Base-by-base conservation (phyloP, 2,113 vertebrate genomes). In the Craseonycteris thonglongyai region DNA sequence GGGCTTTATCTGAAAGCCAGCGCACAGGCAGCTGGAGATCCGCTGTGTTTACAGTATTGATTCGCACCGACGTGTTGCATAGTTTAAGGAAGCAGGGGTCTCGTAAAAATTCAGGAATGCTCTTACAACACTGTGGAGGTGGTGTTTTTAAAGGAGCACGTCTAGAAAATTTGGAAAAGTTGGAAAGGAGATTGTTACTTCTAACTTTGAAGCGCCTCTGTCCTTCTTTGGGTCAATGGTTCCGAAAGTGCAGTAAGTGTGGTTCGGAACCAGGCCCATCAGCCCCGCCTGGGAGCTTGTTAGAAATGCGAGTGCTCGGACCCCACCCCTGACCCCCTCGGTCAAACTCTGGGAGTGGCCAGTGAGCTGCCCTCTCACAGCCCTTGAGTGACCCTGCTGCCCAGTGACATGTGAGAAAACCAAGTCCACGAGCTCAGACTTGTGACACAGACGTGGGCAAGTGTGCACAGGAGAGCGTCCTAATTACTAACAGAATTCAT, bases 101-200 rank as follows among this genome's bases (percentile, higher is more conserved):
- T 75, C 14, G n/a, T 54, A 68, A 69, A 59, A 76, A 51, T 49
- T 63, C 15, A n/a, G 26, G 14, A 81, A 74, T 61, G 30, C 65
- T 79, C 74, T 42, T 24, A 28, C 0, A 35, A 8, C 59, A 15
- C 61, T 65, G 40, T 58, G 19, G 11, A 28, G 2, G 12, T 8
- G 5, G 5, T n/a, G 59, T 76, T 94, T 84, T 81, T 33, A 85
- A 89, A 93, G 49, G 24, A 78, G 61, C 33, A 26, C 12, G 80
- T 42, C 59, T n/a, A 69, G 59, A 85, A 74, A 74, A 68, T 21
- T 19, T 26, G 61, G 45, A 11, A 24, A 47, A 6, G 12, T 19
- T 42, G 38, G 49, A 26, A 65, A 59, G 58, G n/a, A 86, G 63
- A n/a, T 35, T 4, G 3, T 51, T 16, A 40, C 9, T 72, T 54